Percentiles rank a stretch among this genome's conserved stretches.
Evolutionary conservation across 2,888 invertebrate genomes (phyloP).

Genomic region (Platypus cylindrus): DNA sequence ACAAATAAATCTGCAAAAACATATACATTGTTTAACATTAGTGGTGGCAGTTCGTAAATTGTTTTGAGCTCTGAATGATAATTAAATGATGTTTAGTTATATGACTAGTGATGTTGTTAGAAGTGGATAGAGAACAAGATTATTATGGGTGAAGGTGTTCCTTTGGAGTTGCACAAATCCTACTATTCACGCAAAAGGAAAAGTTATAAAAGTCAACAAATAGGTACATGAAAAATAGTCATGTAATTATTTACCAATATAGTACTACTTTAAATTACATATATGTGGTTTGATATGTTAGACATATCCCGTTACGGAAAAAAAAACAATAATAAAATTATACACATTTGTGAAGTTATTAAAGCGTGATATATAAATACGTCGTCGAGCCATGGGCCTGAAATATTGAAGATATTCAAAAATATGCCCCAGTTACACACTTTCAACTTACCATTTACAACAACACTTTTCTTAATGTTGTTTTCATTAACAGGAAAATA

Average conservation of each 20-base stretch:
- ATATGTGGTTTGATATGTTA: constrained; percentile 21
- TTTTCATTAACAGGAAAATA: too few relatives aligned
- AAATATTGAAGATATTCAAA: constrained; percentile 10
- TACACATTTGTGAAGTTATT: constrained; percentile 31
- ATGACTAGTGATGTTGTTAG: too few relatives aligned
- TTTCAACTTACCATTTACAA: constrained; percentile 5
- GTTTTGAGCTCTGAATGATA: too few relatives aligned
- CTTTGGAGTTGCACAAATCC: not conserved
- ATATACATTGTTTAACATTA: not conserved
- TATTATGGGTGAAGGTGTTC: not conserved
- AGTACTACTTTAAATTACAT: constrained; percentile 22
- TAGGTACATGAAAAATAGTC: too few relatives aligned
- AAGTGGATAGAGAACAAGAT: too few relatives aligned
- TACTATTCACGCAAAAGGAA: not conserved
- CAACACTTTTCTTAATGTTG: too few relatives aligned
- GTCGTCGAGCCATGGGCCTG: constrained; percentile 5
- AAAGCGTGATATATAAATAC: constrained; percentile 27
- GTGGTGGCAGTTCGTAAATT: not conserved
- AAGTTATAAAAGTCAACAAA: not conserved
- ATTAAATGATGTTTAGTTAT: too few relatives aligned
- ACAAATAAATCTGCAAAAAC: constrained; percentile 8
- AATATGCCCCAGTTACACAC: constrained; percentile 10
- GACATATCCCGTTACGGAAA: constrained; percentile 29
- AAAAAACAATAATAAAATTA: constrained; percentile 33
- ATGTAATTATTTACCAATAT: not conserved